These are phyloP conservation scores for Brachionichthys hirsutus DNA, from an alignment of 2,113 vertebrate species.

Conservation along the genomic window DNA sequence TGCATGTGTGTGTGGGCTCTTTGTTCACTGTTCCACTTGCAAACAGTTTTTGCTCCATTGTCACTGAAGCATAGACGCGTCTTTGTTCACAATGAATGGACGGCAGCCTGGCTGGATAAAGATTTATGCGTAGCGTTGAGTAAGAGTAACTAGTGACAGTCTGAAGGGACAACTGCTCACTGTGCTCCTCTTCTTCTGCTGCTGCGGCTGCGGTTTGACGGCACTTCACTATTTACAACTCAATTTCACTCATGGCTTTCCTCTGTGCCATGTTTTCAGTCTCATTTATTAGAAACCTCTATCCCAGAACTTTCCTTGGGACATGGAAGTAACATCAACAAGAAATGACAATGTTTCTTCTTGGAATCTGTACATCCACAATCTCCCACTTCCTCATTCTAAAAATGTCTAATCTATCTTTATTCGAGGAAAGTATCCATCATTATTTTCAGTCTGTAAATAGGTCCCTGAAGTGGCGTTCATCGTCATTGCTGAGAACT, in stretches of 20 bases:
- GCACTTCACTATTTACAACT: neutral
- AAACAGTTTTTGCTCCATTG: constrained; percentile 42
- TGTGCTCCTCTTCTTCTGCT: constrained; percentile 31
- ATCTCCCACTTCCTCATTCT: neutral
- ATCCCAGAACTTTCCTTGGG: no score
- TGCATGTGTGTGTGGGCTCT: constrained; percentile 24
- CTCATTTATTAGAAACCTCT: no score
- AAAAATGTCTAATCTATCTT: no score
- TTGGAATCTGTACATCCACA: neutral
- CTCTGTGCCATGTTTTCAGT: no score
- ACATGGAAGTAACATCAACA: no score
- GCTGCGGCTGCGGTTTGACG: neutral
- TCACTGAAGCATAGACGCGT: constrained; percentile 17
- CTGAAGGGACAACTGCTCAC: constrained; percentile 15
- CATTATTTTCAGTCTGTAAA: no score
- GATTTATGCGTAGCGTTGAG: constrained; percentile 11
- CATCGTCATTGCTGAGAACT: no score
- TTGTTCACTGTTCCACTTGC: constrained; percentile 48
- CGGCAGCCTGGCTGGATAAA: neutral
- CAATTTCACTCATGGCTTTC: neutral
- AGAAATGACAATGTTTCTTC: no score
- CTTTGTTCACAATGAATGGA: constrained; percentile 47
- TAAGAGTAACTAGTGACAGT: constrained; percentile 24
- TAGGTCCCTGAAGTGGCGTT: no score
- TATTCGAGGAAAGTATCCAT: no score